phyloP scores from a whole-genome alignment of 1,140 invertebrate genomes.

The Propsilocerus akamusi region DNA sequence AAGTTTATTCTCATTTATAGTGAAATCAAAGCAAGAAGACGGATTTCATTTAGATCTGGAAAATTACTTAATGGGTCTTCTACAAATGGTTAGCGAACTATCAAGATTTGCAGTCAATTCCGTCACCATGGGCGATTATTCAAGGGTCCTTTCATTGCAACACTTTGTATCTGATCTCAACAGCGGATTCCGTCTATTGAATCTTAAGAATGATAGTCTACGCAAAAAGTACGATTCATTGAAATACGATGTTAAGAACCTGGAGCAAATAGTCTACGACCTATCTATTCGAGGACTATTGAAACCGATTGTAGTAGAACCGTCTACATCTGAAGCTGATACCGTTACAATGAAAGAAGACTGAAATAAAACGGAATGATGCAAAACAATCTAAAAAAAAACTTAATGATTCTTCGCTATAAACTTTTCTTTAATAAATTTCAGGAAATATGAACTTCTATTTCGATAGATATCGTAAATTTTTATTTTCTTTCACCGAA shows the following conservation, averaged over 20 bases:
- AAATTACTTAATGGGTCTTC: conserved; percentile 70
- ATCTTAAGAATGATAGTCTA: conserved; percentile 78
- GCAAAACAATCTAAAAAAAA: no score
- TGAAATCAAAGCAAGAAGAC: conserved; percentile 33
- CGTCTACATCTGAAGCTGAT: neutral
- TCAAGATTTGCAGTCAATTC: conserved; percentile 71
- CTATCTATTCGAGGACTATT: conserved; percentile 63
- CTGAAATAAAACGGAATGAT: no score
- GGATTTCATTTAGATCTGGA: conserved; percentile 81
- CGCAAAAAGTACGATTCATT: conserved; percentile 76
- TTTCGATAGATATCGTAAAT: no score
- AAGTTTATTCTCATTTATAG: conserved; percentile 20
- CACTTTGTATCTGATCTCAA: conserved; percentile 73
- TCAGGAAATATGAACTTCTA: no score
- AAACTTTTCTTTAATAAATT: no score
- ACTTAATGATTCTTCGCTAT: no score
- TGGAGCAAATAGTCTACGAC: conserved; percentile 90
- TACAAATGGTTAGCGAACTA: conserved; percentile 66
- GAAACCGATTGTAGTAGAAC: neutral
- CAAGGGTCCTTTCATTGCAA: conserved; percentile 60
- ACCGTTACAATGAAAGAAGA: neutral
- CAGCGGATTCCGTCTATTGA: conserved; percentile 70
- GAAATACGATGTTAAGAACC: conserved; percentile 88
- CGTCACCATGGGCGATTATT: conserved; percentile 70
- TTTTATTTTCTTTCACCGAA: no score